Evolutionary conservation across 2,797 vertebrate species (phyloP).

Genomic region (Alosa sapidissima): DNA sequence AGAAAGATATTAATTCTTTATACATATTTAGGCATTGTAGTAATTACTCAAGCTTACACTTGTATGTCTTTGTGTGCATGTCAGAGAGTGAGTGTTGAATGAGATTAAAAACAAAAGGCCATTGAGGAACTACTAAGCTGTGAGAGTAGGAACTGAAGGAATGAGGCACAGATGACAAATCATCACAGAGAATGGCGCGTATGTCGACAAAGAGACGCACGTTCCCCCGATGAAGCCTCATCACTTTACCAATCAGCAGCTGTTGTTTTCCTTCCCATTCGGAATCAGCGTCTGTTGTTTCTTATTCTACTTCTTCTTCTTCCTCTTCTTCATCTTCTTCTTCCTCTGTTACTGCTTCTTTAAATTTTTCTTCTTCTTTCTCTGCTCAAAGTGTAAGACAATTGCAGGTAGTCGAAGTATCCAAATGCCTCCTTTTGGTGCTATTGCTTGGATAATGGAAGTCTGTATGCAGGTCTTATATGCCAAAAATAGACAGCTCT

Average conservation of each 20-base stretch:
- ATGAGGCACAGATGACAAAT: not conserved
- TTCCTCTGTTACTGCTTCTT: not conserved
- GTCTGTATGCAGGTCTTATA: not conserved
- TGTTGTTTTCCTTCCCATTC: not conserved
- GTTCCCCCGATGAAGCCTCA: not conserved
- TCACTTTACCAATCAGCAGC: not conserved
- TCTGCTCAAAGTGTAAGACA: not conserved
- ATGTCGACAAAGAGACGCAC: not conserved
- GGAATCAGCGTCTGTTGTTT: conserved; percentile 11
- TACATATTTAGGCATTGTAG: too few relatives aligned
- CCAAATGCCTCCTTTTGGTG: not conserved
- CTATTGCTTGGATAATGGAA: not conserved
- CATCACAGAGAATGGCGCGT: not conserved
- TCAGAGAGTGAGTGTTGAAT: not conserved
- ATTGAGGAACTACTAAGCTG: not conserved
- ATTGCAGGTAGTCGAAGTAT: not conserved
- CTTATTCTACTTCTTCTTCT: not conserved
- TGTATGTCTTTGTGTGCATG: not conserved
- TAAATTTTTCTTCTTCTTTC: not conserved
- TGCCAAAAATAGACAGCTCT: not conserved
- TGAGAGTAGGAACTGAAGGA: not conserved
- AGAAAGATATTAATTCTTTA: too few relatives aligned
- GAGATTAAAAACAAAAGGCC: not conserved
- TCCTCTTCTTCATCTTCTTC: not conserved
- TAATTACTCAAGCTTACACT: too few relatives aligned